Evolutionary conservation across 2,888 invertebrate species (phyloP).

Genomic region (Syrista parreyssii): DNA sequence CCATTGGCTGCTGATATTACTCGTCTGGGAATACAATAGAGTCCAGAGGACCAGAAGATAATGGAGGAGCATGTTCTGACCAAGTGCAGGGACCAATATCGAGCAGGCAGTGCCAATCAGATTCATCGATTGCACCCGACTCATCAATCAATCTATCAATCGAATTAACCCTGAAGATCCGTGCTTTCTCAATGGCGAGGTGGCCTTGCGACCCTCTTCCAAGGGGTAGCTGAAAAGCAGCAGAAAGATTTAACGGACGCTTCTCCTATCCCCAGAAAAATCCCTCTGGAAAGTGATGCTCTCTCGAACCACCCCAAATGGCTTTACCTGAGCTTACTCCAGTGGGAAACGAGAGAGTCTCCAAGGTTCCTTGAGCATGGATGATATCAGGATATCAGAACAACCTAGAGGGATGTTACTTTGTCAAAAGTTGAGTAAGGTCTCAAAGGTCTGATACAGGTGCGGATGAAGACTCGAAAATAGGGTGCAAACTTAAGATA

Average conservation of each 20-base stretch:
- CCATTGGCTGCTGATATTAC: neutral
- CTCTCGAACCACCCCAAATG: neutral
- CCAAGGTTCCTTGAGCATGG: constrained; percentile 22
- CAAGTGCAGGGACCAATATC: neutral
- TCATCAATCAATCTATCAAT: constrained; percentile 22
- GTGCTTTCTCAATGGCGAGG: neutral
- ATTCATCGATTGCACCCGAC: constrained; percentile 15
- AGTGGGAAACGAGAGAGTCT: neutral
- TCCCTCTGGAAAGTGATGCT: neutral
- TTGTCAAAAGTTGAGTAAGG: neutral
- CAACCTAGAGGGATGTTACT: neutral
- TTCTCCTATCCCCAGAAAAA: neutral
- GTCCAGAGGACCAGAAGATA: neutral
- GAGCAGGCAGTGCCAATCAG: constrained; percentile 23
- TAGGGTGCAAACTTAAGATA: neutral
- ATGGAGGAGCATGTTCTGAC: neutral
- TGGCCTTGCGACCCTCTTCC: neutral
- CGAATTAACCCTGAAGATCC: constrained; percentile 1
- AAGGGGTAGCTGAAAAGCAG: neutral
- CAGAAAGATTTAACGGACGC: neutral
- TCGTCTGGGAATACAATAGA: neutral
- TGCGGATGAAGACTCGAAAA: neutral
- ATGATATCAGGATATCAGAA: constrained; percentile 5
- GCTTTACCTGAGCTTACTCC: neutral
- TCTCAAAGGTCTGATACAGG: neutral